These are phyloP conservation scores for Brevimyrus niger DNA, from an alignment of 2,113 vertebrate genomes.

Conservation along the genomic window DNA sequence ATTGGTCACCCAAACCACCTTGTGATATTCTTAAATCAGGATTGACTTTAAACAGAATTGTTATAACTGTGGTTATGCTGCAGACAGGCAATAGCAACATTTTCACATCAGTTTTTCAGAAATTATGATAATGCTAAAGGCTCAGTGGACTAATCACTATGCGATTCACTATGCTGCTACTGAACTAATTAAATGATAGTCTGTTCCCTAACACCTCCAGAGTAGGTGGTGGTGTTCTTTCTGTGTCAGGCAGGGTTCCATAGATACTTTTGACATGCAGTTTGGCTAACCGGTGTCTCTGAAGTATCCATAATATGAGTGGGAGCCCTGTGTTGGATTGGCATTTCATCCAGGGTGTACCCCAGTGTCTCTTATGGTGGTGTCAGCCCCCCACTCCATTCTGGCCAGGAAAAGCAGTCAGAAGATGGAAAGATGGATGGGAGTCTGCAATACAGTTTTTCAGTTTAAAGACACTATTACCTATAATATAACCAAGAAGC, in stretches of 20 bases:
- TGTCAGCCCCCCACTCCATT: neutral
- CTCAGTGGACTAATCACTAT: neutral
- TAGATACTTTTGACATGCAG: neutral
- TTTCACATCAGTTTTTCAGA: neutral
- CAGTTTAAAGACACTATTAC: neutral
- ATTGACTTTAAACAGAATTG: neutral
- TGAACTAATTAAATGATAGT: neutral
- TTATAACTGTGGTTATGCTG: neutral
- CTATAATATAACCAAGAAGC: neutral
- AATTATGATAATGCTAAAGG: neutral
- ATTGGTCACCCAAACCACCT: conserved; percentile 1
- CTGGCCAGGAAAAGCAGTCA: neutral
- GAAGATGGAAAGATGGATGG: neutral
- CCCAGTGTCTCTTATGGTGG: neutral
- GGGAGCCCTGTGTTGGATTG: neutral
- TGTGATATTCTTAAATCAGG: neutral
- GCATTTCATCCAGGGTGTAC: neutral
- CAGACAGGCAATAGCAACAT: neutral
- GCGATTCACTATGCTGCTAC: neutral
- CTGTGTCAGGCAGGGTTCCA: neutral
- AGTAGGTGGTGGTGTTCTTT: neutral
- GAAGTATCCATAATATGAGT: neutral
- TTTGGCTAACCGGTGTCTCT: neutral
- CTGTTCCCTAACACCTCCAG: neutral
- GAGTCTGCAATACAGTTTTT: neutral